phyloP scores from a whole-genome alignment of 2,113 vertebrate species.

The Mixornis gularis region DNA sequence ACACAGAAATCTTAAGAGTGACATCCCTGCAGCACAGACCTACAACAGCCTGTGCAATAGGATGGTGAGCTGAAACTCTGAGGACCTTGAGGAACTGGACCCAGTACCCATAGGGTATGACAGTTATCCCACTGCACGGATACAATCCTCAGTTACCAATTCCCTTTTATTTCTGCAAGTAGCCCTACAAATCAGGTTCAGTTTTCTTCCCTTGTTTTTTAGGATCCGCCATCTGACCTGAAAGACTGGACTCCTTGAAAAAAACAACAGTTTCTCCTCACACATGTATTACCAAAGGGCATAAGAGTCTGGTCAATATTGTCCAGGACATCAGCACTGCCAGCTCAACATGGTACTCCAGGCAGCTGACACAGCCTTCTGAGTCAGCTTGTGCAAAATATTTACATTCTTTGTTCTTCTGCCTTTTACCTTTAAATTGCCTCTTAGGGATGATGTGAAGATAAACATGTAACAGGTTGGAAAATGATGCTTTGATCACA shows the following conservation, averaged over 20 bases:
- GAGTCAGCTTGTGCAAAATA: not conserved
- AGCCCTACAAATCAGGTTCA: not conserved
- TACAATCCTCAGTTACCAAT: not conserved
- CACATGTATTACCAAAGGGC: not conserved
- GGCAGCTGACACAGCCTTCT: not conserved
- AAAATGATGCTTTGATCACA: not conserved
- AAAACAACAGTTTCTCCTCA: not conserved
- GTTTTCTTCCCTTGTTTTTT: not conserved
- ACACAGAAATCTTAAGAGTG: not conserved
- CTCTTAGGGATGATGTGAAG: not conserved
- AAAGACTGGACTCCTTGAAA: not conserved
- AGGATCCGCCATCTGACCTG: not conserved
- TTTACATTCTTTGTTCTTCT: not conserved
- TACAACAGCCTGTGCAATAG: accelerated
- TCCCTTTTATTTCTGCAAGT: not conserved
- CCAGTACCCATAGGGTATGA: not conserved
- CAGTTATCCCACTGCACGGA: not conserved
- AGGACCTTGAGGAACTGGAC: not conserved
- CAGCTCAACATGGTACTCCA: not conserved
- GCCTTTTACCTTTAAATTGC: not conserved
- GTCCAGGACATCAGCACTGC: not conserved
- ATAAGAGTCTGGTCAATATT: not conserved
- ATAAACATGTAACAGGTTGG: not conserved
- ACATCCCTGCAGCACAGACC: not conserved
- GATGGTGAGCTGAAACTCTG: not conserved